phyloP scores from a whole-genome alignment of 2,797 vertebrate genomes.

The Phylloscopus collybita region DNA sequence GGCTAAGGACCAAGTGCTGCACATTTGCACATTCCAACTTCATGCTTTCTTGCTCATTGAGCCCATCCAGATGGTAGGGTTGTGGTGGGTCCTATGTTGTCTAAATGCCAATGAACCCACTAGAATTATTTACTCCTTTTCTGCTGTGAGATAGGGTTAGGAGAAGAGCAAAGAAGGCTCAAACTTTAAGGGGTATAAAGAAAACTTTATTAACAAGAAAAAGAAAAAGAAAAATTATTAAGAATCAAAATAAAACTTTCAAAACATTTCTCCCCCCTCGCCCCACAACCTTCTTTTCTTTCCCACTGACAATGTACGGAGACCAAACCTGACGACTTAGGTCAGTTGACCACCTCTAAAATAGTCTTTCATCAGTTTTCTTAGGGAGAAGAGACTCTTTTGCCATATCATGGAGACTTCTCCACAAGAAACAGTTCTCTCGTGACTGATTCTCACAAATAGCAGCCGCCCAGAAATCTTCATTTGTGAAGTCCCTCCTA shows the following conservation, averaged over 20 bases:
- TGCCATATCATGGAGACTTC: background rate
- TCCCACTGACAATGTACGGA: background rate
- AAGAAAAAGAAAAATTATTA: background rate
- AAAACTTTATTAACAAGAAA: background rate
- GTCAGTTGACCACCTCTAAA: background rate
- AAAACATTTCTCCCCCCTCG: background rate
- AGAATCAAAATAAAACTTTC: background rate
- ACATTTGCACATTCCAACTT: constrained; percentile 56
- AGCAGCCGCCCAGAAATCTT: background rate
- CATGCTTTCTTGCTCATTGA: constrained; percentile 24
- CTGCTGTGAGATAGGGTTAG: background rate
- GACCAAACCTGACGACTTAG: background rate
- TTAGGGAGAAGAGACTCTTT: background rate
- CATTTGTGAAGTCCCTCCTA: background rate
- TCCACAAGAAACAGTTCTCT: background rate
- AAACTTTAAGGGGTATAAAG: background rate
- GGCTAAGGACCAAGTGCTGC: constrained; percentile 28
- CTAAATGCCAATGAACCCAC: background rate
- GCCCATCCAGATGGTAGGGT: constrained; percentile 43
- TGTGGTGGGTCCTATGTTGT: background rate
- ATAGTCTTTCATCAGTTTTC: background rate
- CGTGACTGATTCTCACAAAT: background rate
- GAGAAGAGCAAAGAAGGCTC: background rate
- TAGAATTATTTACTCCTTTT: background rate
- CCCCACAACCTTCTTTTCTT: background rate